These are phyloP conservation scores for Apostichopus leukothele DNA, from an alignment of 53 echinoderm and acorn worm genomes.

Conservation along the genomic window DNA sequence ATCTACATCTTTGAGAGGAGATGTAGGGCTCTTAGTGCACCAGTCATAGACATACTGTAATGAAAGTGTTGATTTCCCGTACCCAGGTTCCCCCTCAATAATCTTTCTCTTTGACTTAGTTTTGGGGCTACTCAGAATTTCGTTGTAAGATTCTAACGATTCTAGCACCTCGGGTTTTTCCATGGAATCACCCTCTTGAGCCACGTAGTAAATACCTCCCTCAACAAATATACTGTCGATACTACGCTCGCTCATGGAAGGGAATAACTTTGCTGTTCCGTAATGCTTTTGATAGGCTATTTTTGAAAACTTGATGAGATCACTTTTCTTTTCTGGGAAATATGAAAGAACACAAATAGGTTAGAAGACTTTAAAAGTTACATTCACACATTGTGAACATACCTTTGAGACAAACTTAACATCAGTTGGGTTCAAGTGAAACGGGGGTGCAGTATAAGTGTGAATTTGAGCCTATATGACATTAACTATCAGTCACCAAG, in stretches of 20 bases:
- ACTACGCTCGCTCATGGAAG: neutral
- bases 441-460: too few relatives aligned
- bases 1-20: neutral
- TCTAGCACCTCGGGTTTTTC: neutral
- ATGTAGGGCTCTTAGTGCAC: neutral
- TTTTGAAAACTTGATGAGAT: neutral
- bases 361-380: too few relatives aligned
- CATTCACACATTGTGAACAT: too few relatives aligned
- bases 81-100: neutral
- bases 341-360: neutral
- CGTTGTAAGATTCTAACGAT: neutral
- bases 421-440: too few relatives aligned
- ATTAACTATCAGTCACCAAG: too few relatives aligned
- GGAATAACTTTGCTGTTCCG: neutral
- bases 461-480: too few relatives aligned
- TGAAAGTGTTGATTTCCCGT: neutral
- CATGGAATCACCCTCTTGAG: neutral
- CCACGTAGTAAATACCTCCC: neutral
- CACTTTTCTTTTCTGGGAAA: neutral
- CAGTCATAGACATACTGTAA: neutral
- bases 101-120: neutral
- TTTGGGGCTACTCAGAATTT: neutral
- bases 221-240: neutral
- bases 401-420: too few relatives aligned
- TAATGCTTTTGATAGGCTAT: neutral